A percentile compares a stretch with the other conserved stretches of the same genome.
These are phyloP conservation scores for Germaria angustata DNA, from an alignment of 2,888 invertebrate genomes.

Conservation along the genomic window DNA sequence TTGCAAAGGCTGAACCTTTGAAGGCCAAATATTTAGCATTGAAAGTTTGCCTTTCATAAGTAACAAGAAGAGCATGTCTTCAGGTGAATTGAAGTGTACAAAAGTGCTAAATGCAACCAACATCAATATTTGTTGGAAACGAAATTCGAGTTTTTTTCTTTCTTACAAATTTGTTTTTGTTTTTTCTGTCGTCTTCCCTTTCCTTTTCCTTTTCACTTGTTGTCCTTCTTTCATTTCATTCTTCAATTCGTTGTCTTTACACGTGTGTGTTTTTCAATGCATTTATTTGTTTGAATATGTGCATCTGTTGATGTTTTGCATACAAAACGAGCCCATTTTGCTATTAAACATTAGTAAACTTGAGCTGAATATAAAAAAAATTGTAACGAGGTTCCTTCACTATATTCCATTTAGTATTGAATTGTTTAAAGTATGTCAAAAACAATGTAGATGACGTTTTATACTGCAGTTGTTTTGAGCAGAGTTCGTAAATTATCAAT, in stretches of 20 bases:
- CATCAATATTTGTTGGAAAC: slow-evolving; percentile 37
- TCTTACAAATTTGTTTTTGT: neutral
- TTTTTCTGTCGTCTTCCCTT: neutral
- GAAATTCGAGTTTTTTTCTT: neutral
- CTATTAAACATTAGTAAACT: slow-evolving; percentile 54
- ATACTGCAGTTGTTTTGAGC: neutral
- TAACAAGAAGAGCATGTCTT: slow-evolving; percentile 30
- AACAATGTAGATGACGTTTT: neutral
- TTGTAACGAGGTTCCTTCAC: neutral
- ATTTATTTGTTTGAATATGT: neutral
- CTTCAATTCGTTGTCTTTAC: neutral
- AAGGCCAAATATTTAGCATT: slow-evolving; percentile 59
- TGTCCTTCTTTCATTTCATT: slow-evolving; percentile 4
- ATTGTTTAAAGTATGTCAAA: slow-evolving; percentile 1
- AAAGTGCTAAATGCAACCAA: slow-evolving; percentile 23
- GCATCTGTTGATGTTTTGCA: slow-evolving; percentile 62
- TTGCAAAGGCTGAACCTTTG: slow-evolving; percentile 51
- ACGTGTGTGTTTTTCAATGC: neutral
- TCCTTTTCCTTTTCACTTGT: neutral
- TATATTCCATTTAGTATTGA: neutral
- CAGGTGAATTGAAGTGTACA: slow-evolving; percentile 35
- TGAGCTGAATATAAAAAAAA: slow-evolving; percentile 46
- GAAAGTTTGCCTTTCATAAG: slow-evolving; percentile 32
- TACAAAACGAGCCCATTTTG: slow-evolving; percentile 51
- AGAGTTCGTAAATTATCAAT: too few species aligned